Evolutionary conservation across 2,113 vertebrate species (phyloP), one percentile per base, ranked within the genome.

Genomic region (Brachyhypopomus occidentalis): DNA sequence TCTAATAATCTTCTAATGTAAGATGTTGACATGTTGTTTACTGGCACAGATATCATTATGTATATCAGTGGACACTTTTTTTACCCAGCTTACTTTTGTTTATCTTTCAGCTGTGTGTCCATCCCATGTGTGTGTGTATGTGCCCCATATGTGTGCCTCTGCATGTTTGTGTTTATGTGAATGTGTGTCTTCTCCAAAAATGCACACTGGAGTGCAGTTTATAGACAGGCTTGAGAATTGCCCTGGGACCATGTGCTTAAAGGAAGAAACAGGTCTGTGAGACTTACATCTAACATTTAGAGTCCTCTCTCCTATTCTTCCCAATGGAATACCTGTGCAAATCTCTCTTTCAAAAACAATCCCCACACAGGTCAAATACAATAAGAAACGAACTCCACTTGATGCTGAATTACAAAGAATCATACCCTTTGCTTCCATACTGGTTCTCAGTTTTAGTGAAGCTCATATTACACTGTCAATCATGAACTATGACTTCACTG

Each of bases 241-340:
- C 52, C 48, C 30, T 25, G 76, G 76, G 63, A 69, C 17, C 45
- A 12, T 52, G 45, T 52, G 45, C 56, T 9, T 67, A 66, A 67
- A 77, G 22, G 30, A 17, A 69, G 76, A 20, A 67, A 77, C 19
- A n/a, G 41, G 62, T 55, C 25, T 77, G 60, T 52, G 25, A 77
- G 64, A 30, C 52, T 66, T 8, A 55, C 60, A 77, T 67, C 23
- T 67, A 67, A 77, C 45, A 67, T 56, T 36, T 67, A 30, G 25
- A 52, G 19, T n/a, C 22, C 25, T 30, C 25, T 64, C 30, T 79
- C 70, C 6, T 48, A 56, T 38, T 17, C 1, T 6, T 58, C 27
- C 27, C 64, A 9, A 6, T 25, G 34, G 66, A 71, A 16, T 5
- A 79, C 66, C 55, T 79, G 34, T 23, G 69, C 30, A 30, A 17